Evolutionary conservation across 2,888 invertebrate genomes (phyloP).

Genomic region (Eristalis intricaria): DNA sequence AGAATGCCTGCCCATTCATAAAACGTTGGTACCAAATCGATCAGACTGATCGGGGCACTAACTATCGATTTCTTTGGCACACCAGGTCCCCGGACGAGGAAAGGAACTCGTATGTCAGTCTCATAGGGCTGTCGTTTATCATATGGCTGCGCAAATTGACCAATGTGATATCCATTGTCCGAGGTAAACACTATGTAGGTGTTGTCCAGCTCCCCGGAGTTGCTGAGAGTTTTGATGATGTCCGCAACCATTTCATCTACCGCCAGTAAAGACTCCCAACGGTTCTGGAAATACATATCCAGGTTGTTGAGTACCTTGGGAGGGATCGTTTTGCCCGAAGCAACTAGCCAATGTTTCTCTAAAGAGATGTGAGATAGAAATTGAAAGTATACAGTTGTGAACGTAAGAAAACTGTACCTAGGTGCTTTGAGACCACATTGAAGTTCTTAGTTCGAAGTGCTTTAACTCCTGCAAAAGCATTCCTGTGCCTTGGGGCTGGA

Average conservation of each 20-base stretch:
- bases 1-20: conserved; percentile 85
- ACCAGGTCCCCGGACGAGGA: conserved; percentile 89
- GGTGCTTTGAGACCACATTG: conserved; percentile 82
- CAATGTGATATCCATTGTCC: conserved; percentile 95
- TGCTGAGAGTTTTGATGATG: conserved; percentile 84
- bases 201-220: conserved; percentile 84
- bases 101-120: conserved; percentile 92
- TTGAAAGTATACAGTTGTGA: conserved; percentile 15
- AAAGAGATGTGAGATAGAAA: conserved; percentile 75
- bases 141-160: conserved; percentile 93
- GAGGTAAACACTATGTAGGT: conserved; percentile 93
- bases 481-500: conserved; percentile 88
- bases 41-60: conserved; percentile 85
- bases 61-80: conserved; percentile 82
- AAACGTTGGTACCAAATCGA: conserved; percentile 94
- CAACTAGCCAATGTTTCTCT: conserved; percentile 93
- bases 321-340: conserved; percentile 85
- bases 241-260: conserved; percentile 92
- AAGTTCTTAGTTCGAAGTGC: conserved; percentile 87
- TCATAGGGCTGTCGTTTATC: conserved; percentile 96
- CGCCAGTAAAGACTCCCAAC: conserved; percentile 91
- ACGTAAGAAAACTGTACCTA: conserved; percentile 68
- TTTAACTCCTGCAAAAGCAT: conserved; percentile 84
- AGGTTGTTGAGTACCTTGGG: conserved; percentile 83
- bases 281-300: conserved; percentile 87